Percentiles rank a stretch among this genome's conserved stretches.
Evolutionary conservation across 1,140 invertebrate species (phyloP).

Genomic region (Potamilus streckersoni): DNA sequence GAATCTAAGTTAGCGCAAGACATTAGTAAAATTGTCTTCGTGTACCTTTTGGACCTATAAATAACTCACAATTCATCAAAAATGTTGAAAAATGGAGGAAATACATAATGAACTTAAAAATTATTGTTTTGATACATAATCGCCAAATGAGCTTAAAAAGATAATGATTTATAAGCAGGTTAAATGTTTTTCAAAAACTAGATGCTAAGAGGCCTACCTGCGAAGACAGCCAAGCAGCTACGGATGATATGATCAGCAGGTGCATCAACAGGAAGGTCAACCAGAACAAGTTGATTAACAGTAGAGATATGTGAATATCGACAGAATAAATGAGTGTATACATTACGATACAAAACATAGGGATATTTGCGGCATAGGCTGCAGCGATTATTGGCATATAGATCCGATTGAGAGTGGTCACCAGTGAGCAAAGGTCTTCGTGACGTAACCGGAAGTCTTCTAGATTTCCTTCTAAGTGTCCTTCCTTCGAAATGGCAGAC

Average conservation of each 20-base stretch:
- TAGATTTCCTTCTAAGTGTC: background rate
- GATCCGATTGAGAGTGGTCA: conserved; percentile 1
- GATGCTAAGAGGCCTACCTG: background rate
- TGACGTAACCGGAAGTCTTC: conserved; percentile 7
- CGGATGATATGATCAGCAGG: background rate
- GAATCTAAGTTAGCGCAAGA: too few species aligned
- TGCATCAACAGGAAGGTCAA: conserved; percentile 4
- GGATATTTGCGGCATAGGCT: conserved; percentile 6
- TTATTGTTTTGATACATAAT: too few species aligned
- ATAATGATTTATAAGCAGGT: too few species aligned
- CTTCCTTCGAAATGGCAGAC: background rate
- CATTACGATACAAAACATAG: conserved; percentile 9
- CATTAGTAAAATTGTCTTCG: too few species aligned
- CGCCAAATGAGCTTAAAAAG: too few species aligned
- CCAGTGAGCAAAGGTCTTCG: background rate
- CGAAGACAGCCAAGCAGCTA: background rate
- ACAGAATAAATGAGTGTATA: background rate
- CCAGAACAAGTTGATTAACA: conserved; percentile 16
- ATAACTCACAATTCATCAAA: too few species aligned
- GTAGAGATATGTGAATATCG: conserved; percentile 2
- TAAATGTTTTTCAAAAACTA: too few species aligned
- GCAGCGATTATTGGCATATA: conserved; percentile 3
- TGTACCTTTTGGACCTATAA: too few species aligned
- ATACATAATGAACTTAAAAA: too few species aligned
- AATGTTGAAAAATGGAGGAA: too few species aligned